Evolutionary conservation across 2,888 invertebrate species (phyloP).

Genomic region (Cacoxenus indagator): DNA sequence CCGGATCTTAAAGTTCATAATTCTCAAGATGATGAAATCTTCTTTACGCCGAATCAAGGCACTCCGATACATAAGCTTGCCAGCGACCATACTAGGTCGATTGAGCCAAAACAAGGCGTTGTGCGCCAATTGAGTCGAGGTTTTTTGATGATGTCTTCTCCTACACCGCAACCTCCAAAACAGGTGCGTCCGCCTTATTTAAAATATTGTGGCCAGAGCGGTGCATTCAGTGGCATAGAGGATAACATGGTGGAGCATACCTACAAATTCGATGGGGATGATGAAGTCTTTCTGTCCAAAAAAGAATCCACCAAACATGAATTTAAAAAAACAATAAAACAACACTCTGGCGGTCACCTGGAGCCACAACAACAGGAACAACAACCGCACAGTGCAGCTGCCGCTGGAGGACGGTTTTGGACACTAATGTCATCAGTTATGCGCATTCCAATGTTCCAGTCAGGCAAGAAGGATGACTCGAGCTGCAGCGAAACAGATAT

Average conservation of each 20-base stretch:
- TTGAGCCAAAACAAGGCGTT: conserved; percentile 33
- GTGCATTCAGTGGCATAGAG: conserved; percentile 44
- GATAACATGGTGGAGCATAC: conserved; percentile 35
- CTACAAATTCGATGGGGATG: conserved; percentile 36
- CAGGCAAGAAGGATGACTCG: background rate
- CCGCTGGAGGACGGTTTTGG: conserved; percentile 48
- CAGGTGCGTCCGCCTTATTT: conserved; percentile 45
- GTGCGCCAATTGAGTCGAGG: conserved; percentile 47
- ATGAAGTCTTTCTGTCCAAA: conserved; percentile 43
- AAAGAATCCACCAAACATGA: conserved; percentile 22
- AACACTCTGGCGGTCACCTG: background rate
- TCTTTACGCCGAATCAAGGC: conserved; percentile 52
- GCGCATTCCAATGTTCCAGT: conserved; percentile 48
- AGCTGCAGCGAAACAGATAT: conserved; percentile 34
- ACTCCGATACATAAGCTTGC: conserved; percentile 31
- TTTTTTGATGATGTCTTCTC: no score
- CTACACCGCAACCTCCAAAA: no score
- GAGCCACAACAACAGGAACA: background rate
- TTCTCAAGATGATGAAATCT: conserved; percentile 38
- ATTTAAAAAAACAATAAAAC: background rate
- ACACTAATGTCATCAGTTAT: conserved; percentile 62
- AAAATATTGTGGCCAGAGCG: conserved; percentile 35
- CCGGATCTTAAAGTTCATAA: background rate
- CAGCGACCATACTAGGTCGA: background rate
- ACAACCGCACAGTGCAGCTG: no score